A percentile compares a stretch with the other conserved stretches of the same genome.
Conservation (phyloP, 2,797 vertebrate species). For the Eremophila alpestris region DNA sequence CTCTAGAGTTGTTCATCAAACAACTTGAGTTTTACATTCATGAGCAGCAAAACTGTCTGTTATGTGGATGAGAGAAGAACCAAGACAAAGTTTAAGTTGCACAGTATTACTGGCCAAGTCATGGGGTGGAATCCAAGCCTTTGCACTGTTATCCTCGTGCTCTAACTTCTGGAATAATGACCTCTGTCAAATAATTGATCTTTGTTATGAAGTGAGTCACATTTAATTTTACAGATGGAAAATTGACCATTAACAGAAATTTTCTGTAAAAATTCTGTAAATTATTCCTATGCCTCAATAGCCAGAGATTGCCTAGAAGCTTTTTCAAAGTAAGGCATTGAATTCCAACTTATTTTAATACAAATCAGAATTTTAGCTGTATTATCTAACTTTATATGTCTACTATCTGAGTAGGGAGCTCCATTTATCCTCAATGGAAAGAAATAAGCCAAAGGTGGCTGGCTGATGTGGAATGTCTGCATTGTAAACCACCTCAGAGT, state of each 20-base stretch:
- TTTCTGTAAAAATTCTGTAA: neutral
- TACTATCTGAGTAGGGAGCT: neutral
- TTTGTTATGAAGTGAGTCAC: neutral
- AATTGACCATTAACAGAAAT: neutral
- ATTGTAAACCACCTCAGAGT: neutral
- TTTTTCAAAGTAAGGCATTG: neutral
- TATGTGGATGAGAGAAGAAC: neutral
- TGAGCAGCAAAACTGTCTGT: neutral
- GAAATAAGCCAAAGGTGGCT: neutral
- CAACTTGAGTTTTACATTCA: neutral
- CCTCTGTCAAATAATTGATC: neutral
- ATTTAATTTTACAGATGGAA: neutral
- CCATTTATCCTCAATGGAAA: neutral
- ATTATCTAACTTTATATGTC: neutral
- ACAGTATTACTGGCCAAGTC: neutral
- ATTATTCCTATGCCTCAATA: neutral
- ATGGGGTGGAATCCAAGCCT: neutral
- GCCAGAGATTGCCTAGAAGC: neutral
- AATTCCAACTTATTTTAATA: neutral
- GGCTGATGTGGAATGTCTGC: neutral
- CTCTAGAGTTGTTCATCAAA: neutral
- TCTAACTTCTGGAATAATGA: neutral
- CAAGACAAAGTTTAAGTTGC: neutral
- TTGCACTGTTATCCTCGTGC: accelerated
- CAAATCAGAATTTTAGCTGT: neutral